Percentiles rank a stretch among this genome's conserved stretches.
Conservation (phyloP, 2,113 vertebrate species). For the Trogon surrucura region DNA sequence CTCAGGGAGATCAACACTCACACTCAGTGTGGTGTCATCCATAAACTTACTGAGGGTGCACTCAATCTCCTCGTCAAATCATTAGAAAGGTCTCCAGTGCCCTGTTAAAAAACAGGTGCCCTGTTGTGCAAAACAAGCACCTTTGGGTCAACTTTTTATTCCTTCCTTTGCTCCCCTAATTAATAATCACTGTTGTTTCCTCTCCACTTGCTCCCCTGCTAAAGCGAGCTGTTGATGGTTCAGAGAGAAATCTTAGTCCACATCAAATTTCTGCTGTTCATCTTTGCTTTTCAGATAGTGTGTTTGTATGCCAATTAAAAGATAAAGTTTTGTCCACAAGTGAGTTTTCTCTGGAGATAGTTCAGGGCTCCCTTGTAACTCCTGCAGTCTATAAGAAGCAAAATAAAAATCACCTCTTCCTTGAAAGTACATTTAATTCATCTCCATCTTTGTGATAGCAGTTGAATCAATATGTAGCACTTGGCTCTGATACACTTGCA, state of each 20-base stretch:
- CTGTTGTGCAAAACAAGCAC: not conserved
- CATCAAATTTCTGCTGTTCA: not conserved
- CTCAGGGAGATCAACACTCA: too few species aligned
- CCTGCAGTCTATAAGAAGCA: not conserved
- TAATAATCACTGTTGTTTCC: not conserved
- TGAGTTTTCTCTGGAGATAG: conserved; percentile 4
- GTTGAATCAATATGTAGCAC: conserved; percentile 74
- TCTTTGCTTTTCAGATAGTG: not conserved
- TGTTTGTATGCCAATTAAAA: not conserved
- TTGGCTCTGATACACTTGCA: conserved; percentile 79
- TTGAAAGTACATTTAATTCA: conserved; percentile 34
- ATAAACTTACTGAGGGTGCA: too few species aligned
- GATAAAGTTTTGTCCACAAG: not conserved
- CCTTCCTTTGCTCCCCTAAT: not conserved
- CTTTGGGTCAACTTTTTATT: not conserved
- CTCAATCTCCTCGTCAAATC: too few species aligned
- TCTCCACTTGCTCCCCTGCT: not conserved
- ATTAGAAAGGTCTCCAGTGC: too few species aligned
- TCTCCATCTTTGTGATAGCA: conserved; percentile 57
- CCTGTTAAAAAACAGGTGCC: not conserved
- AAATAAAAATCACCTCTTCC: conserved; percentile 18
- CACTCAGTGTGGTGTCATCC: too few species aligned
- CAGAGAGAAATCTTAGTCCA: not conserved
- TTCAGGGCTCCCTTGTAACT: not conserved
- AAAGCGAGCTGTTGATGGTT: not conserved